phyloP scores from a whole-genome alignment of 2,797 vertebrate species.

The Nyctibius grandis region DNA sequence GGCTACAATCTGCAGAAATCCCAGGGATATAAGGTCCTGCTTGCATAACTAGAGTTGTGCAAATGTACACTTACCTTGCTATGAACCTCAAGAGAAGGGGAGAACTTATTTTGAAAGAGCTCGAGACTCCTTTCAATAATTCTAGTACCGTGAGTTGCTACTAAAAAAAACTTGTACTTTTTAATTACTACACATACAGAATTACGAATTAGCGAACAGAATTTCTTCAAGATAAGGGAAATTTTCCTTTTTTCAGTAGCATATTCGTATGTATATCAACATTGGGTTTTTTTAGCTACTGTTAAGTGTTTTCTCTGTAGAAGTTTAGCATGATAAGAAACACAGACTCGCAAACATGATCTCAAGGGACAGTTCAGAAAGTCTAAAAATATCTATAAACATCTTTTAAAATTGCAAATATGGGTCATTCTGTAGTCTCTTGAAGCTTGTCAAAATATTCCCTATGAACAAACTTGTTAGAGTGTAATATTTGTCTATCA shows the following conservation, averaged over 20 bases:
- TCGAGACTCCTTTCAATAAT: background rate
- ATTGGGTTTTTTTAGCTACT: background rate
- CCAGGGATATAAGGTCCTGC: background rate
- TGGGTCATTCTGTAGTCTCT: background rate
- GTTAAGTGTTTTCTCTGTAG: background rate
- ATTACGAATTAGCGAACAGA: background rate
- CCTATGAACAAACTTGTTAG: background rate
- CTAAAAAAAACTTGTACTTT: background rate
- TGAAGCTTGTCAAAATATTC: background rate
- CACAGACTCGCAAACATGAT: background rate
- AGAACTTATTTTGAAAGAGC: background rate
- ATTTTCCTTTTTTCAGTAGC: background rate
- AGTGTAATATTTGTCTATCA: background rate
- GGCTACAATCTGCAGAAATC: background rate
- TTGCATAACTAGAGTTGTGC: background rate
- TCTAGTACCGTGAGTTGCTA: background rate
- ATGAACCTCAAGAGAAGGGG: background rate
- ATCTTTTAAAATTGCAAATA: background rate
- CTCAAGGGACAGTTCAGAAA: background rate
- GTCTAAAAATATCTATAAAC: background rate
- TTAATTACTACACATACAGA: background rate
- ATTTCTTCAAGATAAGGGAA: background rate
- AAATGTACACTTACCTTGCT: background rate
- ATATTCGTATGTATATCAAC: background rate
- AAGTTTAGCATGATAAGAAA: background rate